Base-by-base conservation (phyloP, 2,113 vertebrate species). In the Lontra canadensis region DNA sequence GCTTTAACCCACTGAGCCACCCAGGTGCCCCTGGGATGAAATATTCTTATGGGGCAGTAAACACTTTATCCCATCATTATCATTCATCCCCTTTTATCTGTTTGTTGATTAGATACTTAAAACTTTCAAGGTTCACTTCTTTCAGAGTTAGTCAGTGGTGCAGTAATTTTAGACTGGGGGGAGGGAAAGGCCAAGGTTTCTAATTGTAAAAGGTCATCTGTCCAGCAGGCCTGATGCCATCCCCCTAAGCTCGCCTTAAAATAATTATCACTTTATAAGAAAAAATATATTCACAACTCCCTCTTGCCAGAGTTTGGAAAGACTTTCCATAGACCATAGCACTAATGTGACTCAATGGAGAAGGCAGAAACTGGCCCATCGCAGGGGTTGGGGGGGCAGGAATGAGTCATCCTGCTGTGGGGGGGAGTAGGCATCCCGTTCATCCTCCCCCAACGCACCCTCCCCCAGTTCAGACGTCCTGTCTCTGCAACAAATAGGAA, bases 301-400 rank as follows among this genome's bases (percentile, higher is more conserved):
- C 42, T 84, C 21, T 79, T 44, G 36, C 34, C 17, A 61, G 17
- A 71, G 57, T 73, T 52, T 47, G 52, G 55, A 34, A 59, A 79
- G 44, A 42, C 17, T 67, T 74, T 83, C 76, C n/a, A 9, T 7
- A 67, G 21, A 36, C 31, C 0, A 14, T 31, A 44, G 25, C 1
- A 18, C 42, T 79, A 4, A 20, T 8, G n/a, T 14, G 42, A 21
- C 20, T 36, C 6, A 6, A 21, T 47, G 20, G 31, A 67, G 63
- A 83, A 65, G 0, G 0, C 18, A 9, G 13, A 4, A 18, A 6
- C 20, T 76, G 14, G 47, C 29, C 9, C 2, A 0, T 15, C 20
- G 4, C 4, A 5, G 7, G 8, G 12, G 10, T 6, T 2, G 39
- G 31, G 21, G 21, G 10, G 5, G 39, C 9, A 1, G 49, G 18